Base-by-base conservation (phyloP, 2,888 invertebrate genomes). In the Lottia gigantea region DNA sequence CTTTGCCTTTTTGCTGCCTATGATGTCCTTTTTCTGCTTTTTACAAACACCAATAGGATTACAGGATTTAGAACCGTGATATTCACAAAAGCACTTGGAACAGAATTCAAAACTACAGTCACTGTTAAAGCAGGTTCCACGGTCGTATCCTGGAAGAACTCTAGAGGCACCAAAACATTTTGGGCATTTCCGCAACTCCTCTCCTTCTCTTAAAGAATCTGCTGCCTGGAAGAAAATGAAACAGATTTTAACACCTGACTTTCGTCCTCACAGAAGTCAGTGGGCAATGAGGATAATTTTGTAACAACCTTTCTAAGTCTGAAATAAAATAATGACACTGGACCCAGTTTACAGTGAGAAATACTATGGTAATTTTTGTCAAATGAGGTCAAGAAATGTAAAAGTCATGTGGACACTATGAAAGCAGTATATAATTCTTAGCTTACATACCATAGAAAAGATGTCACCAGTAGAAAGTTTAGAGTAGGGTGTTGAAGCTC, bases 131-230 rank as follows among this genome's bases (percentile, higher is more conserved):
- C 85, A 85, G 31, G 68, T 66, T 0, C 80, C 85, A 23, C 80
- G 68, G 0, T 84, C 82, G 46, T 81, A 76, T 0, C 79, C 78
- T 0, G 77, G 78, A n/a, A 75, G 67, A 7, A 82, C 79, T 68
- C 78, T 81, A 40, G 85, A 77, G 14, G 81, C 78, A 25, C 75
- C 74, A 15, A 78, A 71, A 74, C 85, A 85, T 47, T 73, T 75
- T 2, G 83, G 82, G 74, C 85, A 85, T 64, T 83, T 81, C 31
- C 77, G 76, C n/a, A 85, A 74, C 2, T 67, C 73, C 62, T 85
- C 82, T 8, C 82, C 83, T 74, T 80, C 82, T 47, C 78, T 76
- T 26, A 85, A 71, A 8, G 72, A 25, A 14, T 72, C 70, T 4
- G 81, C 81, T 26, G 73, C 81, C 82, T 84, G 74, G 49, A 77